phyloP scores from a whole-genome alignment of 64 coral and sea anemone species.

The Montipora efflorescens region DNA sequence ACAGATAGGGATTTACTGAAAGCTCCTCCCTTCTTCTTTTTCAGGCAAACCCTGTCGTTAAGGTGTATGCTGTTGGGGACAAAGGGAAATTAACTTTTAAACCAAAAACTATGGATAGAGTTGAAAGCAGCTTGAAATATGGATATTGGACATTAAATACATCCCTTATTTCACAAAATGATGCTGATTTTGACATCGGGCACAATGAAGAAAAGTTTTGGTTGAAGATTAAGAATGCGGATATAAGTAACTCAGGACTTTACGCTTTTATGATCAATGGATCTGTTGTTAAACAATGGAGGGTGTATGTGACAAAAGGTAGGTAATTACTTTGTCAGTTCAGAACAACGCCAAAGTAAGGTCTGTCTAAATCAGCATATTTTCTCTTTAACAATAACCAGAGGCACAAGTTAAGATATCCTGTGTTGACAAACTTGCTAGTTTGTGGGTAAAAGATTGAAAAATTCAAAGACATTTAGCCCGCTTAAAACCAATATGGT shows the following conservation, averaged over 20 bases:
- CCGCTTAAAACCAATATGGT: too few species aligned
- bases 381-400: too few species aligned
- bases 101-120: neutral
- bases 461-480: too few species aligned
- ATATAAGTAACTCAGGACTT: neutral
- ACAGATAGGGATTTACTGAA: neutral
- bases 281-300: constrained; percentile 14
- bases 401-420: too few species aligned
- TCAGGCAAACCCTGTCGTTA: neutral
- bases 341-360: too few species aligned
- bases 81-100: neutral
- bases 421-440: too few species aligned
- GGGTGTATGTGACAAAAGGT: neutral
- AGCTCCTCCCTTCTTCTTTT: neutral
- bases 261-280: constrained; percentile 28
- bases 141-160: constrained; percentile 2
- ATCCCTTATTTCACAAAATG: neutral
- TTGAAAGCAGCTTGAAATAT: neutral
- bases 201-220: neutral
- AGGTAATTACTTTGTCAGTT: neutral
- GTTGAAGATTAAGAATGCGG: constrained; percentile 12
- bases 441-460: too few species aligned
- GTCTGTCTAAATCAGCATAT: too few species aligned
- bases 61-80: neutral
- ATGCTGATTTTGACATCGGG: neutral